These are phyloP conservation scores for Litocranius walleri DNA, from an alignment of 2,113 vertebrate genomes.

Conservation along the genomic window DNA sequence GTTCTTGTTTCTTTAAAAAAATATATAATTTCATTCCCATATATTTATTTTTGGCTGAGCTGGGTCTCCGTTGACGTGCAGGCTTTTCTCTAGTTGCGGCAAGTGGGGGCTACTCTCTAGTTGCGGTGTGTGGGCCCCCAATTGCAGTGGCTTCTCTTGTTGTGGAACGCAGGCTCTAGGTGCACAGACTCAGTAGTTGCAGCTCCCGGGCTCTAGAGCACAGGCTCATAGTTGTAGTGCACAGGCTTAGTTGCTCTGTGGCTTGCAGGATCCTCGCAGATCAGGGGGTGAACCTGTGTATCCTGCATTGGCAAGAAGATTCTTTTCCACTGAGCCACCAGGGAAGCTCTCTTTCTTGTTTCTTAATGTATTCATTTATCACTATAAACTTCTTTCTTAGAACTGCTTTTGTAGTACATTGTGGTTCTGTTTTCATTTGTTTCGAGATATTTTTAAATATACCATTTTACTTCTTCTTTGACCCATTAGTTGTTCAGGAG, in stretches of 20 bases:
- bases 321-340: neutral
- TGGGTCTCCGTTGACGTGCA: neutral
- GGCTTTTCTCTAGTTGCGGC: neutral
- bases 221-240: neutral
- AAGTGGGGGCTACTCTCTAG: neutral
- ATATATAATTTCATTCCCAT: neutral
- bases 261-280: neutral
- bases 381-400: neutral
- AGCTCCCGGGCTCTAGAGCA: neutral
- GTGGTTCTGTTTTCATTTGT: neutral
- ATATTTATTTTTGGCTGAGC: neutral
- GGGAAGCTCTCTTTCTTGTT: neutral
- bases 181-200: neutral
- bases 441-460: neutral
- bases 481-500: neutral
- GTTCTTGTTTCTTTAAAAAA: neutral
- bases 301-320: neutral
- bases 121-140: no score
- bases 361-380: neutral
- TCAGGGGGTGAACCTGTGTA: neutral
- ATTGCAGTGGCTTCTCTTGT: neutral
- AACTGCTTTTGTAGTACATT: neutral
- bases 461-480: neutral
- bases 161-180: neutral
- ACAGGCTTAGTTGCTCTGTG: neutral